phyloP scores from a whole-genome alignment of 2,888 invertebrate genomes.

The Strigamia maritima region DNA sequence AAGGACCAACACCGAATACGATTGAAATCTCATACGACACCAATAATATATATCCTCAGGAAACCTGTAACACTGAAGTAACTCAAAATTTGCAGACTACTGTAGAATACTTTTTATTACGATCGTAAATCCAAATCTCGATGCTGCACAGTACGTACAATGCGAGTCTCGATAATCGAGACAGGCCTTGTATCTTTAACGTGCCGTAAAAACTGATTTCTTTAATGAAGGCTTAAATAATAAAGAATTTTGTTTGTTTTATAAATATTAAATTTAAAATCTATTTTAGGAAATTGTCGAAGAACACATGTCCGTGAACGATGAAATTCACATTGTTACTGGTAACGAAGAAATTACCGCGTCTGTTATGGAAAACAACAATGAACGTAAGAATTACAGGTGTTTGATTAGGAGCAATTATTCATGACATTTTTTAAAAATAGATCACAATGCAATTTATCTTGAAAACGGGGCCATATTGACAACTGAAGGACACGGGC shows the following conservation, averaged over 20 bases:
- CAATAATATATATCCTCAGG: background rate
- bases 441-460: slow-evolving; percentile 36
- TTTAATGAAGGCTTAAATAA: too few species aligned
- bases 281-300: background rate
- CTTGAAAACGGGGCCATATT: slow-evolving; percentile 41
- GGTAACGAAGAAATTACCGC: background rate
- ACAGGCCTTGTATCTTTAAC: too few species aligned
- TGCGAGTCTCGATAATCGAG: too few species aligned
- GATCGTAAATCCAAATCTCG: too few species aligned
- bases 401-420: background rate
- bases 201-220: too few species aligned
- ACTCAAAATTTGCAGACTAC: background rate
- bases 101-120: too few species aligned
- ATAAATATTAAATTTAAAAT: too few species aligned
- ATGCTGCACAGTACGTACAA: too few species aligned
- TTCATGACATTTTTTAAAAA: background rate
- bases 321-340: slow-evolving; percentile 2
- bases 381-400: background rate
- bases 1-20: slow-evolving; percentile 40
- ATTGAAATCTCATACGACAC: slow-evolving; percentile 39
- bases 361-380: background rate
- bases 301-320: background rate
- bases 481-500: background rate
- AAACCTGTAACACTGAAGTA: background rate
- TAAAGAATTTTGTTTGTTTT: too few species aligned